A percentile compares a stretch with the other conserved stretches of the same genome.
These are phyloP conservation scores for Agrotis clavis DNA, from an alignment of 2,888 invertebrate species.

Conservation along the genomic window DNA sequence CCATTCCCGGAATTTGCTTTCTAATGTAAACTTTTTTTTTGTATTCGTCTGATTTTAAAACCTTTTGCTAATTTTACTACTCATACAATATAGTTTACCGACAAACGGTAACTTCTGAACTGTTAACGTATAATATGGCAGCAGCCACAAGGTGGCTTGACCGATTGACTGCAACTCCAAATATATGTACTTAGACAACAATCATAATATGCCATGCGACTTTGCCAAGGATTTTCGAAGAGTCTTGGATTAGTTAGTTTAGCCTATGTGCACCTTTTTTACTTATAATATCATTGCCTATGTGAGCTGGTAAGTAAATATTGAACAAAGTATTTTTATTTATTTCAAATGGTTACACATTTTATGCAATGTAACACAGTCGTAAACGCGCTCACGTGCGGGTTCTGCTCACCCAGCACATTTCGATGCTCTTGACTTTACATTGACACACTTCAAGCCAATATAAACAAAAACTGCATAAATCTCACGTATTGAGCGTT, in stretches of 20 bases:
- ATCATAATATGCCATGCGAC: too few relatives aligned
- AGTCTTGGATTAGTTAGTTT: conserved; percentile 2
- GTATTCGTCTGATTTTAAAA: too few relatives aligned
- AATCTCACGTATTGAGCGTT: conserved; percentile 53
- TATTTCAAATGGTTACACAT: conserved; percentile 1
- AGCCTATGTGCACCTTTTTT: conserved; percentile 9
- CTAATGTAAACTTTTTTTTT: too few relatives aligned
- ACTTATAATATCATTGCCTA: too few relatives aligned
- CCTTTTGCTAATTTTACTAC: too few relatives aligned
- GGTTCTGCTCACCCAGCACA: conserved; percentile 33
- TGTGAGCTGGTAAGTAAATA: conserved; percentile 34
- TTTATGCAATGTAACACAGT: conserved; percentile 11
- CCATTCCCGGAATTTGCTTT: too few relatives aligned
- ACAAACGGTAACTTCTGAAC: not conserved
- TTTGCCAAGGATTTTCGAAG: conserved; percentile 8
- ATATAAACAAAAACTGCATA: conserved; percentile 44
- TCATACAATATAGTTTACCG: not conserved
- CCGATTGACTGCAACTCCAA: too few relatives aligned
- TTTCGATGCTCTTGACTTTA: conserved; percentile 49
- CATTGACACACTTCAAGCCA: conserved; percentile 53
- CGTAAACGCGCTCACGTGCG: conserved; percentile 45
- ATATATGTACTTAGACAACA: not conserved
- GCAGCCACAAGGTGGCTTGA: too few relatives aligned
- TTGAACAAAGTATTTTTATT: conserved; percentile 16
- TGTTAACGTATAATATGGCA: not conserved